Conservation (phyloP, 2,797 vertebrate genomes). For the Notolabrus celidotus region DNA sequence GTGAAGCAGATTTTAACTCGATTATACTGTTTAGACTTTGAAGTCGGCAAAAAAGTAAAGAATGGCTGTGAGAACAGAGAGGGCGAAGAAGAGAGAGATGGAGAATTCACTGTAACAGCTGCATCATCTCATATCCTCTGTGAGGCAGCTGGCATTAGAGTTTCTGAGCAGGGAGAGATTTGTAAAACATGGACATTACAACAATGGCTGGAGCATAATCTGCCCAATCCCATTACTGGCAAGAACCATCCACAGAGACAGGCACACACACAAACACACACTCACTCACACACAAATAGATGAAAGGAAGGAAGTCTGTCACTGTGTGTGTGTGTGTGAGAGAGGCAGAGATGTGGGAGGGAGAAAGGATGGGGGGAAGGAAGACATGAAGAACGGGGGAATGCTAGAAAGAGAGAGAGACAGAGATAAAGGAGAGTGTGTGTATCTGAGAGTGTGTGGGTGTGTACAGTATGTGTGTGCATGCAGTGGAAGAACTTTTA, state of each 20-base stretch:
- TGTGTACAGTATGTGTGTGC: neutral
- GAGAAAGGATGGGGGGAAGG: slow-evolving; percentile 13
- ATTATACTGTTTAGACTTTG: slow-evolving; percentile 54
- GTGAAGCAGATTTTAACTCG: slow-evolving; percentile 50
- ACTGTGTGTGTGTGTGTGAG: slow-evolving; percentile 25
- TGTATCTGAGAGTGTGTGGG: slow-evolving; percentile 15
- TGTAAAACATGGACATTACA: slow-evolving; percentile 81
- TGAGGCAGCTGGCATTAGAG: slow-evolving; percentile 52
- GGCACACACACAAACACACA: slow-evolving; percentile 38
- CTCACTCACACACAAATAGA: slow-evolving; percentile 25
- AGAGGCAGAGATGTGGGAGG: slow-evolving; percentile 27
- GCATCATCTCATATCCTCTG: slow-evolving; percentile 52
- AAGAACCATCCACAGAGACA: slow-evolving; percentile 54
- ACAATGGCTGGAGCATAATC: slow-evolving; percentile 75
- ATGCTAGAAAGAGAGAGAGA: neutral
- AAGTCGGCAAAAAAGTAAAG: slow-evolving; percentile 28
- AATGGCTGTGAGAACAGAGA: slow-evolving; percentile 13
- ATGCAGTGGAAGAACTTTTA: slow-evolving; percentile 10
- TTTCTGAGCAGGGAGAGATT: slow-evolving; percentile 69
- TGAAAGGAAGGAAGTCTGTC: slow-evolving; percentile 49
- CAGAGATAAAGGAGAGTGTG: neutral
- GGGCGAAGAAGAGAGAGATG: slow-evolving; percentile 18
- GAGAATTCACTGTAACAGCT: slow-evolving; percentile 43
- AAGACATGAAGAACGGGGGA: slow-evolving; percentile 1
- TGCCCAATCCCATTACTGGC: slow-evolving; percentile 77